These are phyloP conservation scores for Zaprionus vittiger DNA, from an alignment of 1,140 invertebrate genomes.

Conservation along the genomic window DNA sequence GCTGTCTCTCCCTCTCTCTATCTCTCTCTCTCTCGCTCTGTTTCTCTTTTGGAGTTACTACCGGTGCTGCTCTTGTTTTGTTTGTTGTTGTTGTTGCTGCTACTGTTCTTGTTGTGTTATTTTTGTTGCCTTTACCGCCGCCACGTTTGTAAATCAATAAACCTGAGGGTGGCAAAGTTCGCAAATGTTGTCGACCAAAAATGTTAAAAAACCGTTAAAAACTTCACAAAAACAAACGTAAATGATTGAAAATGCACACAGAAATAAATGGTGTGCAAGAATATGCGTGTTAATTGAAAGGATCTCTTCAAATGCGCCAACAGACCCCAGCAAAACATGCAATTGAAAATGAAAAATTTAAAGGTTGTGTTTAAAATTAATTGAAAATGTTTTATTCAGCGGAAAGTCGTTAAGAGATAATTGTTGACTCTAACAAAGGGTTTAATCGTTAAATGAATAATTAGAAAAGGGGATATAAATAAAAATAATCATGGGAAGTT, in stretches of 20 bases:
- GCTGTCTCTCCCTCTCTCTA: constrained; percentile 7
- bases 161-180: constrained; percentile 78
- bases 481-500: neutral
- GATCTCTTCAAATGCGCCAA: neutral
- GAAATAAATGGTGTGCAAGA: neutral
- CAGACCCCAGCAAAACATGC: neutral
- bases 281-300: constrained; percentile 12
- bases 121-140: constrained; percentile 41
- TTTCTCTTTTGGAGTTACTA: constrained; percentile 11
- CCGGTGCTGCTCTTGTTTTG: constrained; percentile 31
- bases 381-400: neutral
- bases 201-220: constrained; percentile 24
- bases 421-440: neutral
- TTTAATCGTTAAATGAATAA: neutral
- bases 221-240: neutral
- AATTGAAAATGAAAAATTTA: constrained; percentile 15
- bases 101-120: constrained; percentile 29
- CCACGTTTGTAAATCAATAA: constrained; percentile 81
- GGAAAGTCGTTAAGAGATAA: neutral
- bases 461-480: neutral
- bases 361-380: constrained; percentile 5
- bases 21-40: constrained; percentile 5
- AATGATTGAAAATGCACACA: neutral
- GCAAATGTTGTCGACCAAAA: constrained; percentile 64
- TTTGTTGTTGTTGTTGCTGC: constrained; percentile 22